Evolutionary conservation across 2,113 vertebrate species (phyloP).

Genomic region (Candoia aspera): DNA sequence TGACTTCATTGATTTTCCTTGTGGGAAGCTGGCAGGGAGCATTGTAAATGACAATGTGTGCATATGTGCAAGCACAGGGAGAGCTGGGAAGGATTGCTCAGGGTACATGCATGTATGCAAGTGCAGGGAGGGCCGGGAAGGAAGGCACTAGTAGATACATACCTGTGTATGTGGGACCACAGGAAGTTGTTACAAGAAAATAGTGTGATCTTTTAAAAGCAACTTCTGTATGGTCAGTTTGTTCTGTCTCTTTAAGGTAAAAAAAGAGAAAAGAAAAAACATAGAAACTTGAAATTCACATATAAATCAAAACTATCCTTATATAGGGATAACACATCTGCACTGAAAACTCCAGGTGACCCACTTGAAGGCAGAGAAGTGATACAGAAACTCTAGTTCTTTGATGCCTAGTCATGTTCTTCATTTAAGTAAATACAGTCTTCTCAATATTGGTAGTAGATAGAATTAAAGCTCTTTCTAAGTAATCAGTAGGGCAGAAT

Average conservation of each 20-base stretch:
- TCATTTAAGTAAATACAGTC: constrained; percentile 36
- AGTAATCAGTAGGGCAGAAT: constrained; percentile 28
- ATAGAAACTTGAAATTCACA: neutral
- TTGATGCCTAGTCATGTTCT: constrained; percentile 5
- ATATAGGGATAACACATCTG: neutral
- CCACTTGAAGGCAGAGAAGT: neutral
- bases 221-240: neutral
- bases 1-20: too few species aligned
- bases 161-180: too few species aligned
- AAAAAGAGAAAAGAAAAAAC: neutral
- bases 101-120: too few species aligned
- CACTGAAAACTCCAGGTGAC: neutral
- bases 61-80: too few species aligned
- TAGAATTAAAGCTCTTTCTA: constrained; percentile 35
- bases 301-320: neutral
- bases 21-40: too few species aligned
- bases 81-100: too few species aligned
- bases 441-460: neutral
- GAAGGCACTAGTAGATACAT: too few species aligned
- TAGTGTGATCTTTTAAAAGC: neutral
- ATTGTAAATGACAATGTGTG: too few species aligned
- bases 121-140: too few species aligned
- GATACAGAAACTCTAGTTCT: neutral
- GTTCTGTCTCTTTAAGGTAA: neutral
- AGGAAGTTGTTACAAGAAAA: neutral